Evolutionary conservation across 2,797 vertebrate genomes (phyloP), one percentile per base, ranked within the genome.

Genomic region (Enteromius mattozi): DNA sequence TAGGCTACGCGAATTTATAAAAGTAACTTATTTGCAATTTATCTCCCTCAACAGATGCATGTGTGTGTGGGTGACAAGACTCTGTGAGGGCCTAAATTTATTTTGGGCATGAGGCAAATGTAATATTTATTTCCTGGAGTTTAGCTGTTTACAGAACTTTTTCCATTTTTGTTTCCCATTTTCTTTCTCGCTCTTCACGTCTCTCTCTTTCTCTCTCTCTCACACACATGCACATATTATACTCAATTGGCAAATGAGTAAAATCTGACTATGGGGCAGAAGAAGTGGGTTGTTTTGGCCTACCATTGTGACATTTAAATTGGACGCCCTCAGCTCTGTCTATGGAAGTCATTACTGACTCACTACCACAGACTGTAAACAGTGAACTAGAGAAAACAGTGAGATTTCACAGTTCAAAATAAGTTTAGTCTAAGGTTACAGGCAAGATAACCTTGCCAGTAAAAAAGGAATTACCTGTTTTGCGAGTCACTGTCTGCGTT

Each of bases 261-360:
- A 85, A 45, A 85, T 83, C 19, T 87, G 68, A 81, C 83, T 87
- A 69, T 78, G 65, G 80, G 85, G 83, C 83, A 85, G 68, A 78
- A 80, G 80, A 78, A 85, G 83, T 87, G 71, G 78, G 76, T 76
- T 85, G 83, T 88, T 88, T 82, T 88, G 80, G 80, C 66, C 81
- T 84, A 78, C 82, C 71, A 42, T 69, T 19, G 16, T 85, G 84
- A 85, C 88, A 87, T 87, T 88, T 85, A 88, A 85, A 86, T 51
- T 80, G 71, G 78, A 82, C 24, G 61, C 63, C 84, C 45, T 86
- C 74, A 87, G 79, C 66, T 84, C 47, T 63, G 80, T 82, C 80
- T 82, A 74, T 82, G 80, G 70, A 82, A 82, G 80, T 82, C 56
- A 74, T 82, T 83, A 80, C 37, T 65, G 82, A 83, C 70, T 78